Evolutionary conservation across 1,140 invertebrate species (phyloP).

Genomic region (Achroia grisella): DNA sequence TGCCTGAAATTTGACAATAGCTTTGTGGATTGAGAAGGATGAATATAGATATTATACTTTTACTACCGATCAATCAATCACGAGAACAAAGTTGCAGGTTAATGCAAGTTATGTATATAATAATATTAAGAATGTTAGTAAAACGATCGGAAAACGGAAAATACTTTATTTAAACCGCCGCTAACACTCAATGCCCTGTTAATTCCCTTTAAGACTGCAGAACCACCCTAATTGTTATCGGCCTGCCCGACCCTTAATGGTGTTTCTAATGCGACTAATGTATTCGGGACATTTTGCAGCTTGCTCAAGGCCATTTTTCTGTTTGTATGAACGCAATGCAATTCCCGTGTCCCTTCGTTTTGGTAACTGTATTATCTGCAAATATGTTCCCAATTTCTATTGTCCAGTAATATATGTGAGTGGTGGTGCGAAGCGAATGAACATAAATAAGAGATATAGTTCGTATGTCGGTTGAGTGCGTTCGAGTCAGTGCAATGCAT

Average conservation of each 20-base stretch:
- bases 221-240: slow-evolving; percentile 71
- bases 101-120: too few relatives aligned
- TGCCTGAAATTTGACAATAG: too few relatives aligned
- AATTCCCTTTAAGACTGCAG: slow-evolving; percentile 59
- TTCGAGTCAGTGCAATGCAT: slow-evolving; percentile 15
- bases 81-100: too few relatives aligned
- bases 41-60: too few relatives aligned
- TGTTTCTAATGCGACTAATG: slow-evolving; percentile 71
- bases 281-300: slow-evolving; percentile 71
- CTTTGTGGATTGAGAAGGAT: too few relatives aligned
- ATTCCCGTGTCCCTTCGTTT: slow-evolving; percentile 38
- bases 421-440: slow-evolving; percentile 43
- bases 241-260: slow-evolving; percentile 58
- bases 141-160: slow-evolving; percentile 3
- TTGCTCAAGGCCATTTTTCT: slow-evolving; percentile 67
- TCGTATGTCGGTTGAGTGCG: slow-evolving; percentile 12
- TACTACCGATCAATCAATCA: too few relatives aligned
- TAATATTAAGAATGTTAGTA: neutral
- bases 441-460: slow-evolving; percentile 59
- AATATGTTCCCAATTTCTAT: slow-evolving; percentile 72
- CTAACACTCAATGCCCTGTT: slow-evolving; percentile 41
- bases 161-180: slow-evolving; percentile 25
- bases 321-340: slow-evolving; percentile 55
- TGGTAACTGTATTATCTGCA: slow-evolving; percentile 66
- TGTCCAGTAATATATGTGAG: slow-evolving; percentile 53